These are phyloP conservation scores for Anneissia japonica DNA, from an alignment of 35 echinoderm and acorn worm species.

Conservation along the genomic window DNA sequence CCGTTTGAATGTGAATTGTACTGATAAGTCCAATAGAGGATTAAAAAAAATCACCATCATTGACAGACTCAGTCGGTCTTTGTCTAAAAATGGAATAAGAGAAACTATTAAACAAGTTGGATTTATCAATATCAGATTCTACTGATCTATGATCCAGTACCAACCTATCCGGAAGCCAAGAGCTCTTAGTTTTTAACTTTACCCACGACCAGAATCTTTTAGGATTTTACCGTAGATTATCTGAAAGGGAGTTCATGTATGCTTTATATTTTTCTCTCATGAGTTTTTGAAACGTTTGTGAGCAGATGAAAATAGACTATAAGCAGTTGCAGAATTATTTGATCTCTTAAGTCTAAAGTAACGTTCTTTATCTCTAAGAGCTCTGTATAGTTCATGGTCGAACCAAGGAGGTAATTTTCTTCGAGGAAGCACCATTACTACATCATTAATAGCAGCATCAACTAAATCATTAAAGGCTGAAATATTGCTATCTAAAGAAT, in stretches of 20 bases:
- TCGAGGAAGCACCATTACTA: constrained; percentile 16
- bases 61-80: background rate
- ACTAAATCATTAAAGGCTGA: constrained; percentile 15
- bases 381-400: background rate
- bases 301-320: background rate
- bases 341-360: background rate
- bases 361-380: constrained; percentile 12
- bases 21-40: background rate
- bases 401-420: constrained; percentile 6
- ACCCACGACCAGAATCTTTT: constrained; percentile 10
- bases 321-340: background rate
- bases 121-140: constrained; percentile 4
- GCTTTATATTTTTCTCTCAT: background rate
- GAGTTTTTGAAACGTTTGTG: background rate
- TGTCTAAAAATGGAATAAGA: constrained; percentile 5
- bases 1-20: background rate
- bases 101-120: background rate
- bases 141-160: background rate
- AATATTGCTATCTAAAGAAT: background rate
- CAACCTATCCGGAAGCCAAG: background rate
- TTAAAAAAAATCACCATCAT: background rate
- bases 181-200: background rate
- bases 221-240: background rate
- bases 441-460: constrained; percentile 14
- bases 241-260: background rate